phyloP scores from a whole-genome alignment of 2,797 vertebrate genomes.

The Gymnopithys bicolor region DNA sequence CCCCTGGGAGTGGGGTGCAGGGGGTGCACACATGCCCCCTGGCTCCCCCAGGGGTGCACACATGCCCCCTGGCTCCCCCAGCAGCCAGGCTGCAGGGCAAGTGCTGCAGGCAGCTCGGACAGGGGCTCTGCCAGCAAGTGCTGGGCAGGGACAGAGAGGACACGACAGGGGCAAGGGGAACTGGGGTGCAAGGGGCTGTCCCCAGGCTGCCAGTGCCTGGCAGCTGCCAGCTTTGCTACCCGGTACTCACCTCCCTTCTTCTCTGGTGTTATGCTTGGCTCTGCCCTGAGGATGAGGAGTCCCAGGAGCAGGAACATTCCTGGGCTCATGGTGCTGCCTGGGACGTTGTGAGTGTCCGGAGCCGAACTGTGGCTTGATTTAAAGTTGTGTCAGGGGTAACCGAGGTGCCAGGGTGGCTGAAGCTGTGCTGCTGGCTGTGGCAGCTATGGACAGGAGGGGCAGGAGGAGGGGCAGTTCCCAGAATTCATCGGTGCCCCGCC shows the following conservation, averaged over 20 bases:
- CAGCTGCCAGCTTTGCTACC: not conserved
- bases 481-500: not conserved
- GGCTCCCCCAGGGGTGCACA: not conserved
- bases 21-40: fast-evolving
- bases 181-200: not conserved
- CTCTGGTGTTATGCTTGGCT: fast-evolving
- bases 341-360: fast-evolving
- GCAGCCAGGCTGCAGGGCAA: fast-evolving
- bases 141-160: not conserved
- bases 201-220: not conserved
- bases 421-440: not conserved
- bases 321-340: not conserved
- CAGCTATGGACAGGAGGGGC: not conserved
- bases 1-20: not conserved
- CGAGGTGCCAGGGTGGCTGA: not conserved
- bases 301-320: not conserved
- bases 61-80: fast-evolving
- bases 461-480: slow-evolving; percentile 51
- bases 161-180: fast-evolving
- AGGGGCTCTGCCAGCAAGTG: not conserved
- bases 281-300: not conserved
- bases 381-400: not conserved
- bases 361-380: not conserved
- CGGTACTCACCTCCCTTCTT: not conserved
- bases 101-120: not conserved